Conservation (phyloP, 2,797 vertebrate species). For the Nasua narica region DNA sequence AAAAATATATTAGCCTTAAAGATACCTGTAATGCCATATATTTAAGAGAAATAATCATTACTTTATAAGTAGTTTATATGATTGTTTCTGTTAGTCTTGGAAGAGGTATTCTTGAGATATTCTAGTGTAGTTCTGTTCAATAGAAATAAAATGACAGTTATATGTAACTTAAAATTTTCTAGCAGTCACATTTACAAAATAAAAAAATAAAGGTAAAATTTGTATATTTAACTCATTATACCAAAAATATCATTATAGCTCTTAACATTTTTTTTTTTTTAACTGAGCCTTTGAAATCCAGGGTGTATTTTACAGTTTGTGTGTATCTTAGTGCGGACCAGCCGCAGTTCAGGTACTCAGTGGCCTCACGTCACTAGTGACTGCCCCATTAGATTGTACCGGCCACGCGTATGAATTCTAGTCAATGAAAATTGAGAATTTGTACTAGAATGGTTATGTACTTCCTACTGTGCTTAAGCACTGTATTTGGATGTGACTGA, state of each 20-base stretch:
- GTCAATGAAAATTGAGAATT: conserved; percentile 16
- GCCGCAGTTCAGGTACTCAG: not conserved
- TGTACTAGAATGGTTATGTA: not conserved
- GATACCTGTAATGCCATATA: not conserved
- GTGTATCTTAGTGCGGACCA: not conserved
- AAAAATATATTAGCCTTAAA: not conserved
- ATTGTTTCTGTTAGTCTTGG: conserved; percentile 26
- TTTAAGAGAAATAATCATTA: not conserved
- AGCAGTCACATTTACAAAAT: not conserved
- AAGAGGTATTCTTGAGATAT: not conserved
- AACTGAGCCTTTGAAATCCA: not conserved
- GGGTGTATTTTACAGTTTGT: not conserved
- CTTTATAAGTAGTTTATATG: not conserved
- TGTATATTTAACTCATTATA: not conserved
- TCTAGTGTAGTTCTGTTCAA: not conserved
- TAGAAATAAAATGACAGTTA: not conserved
- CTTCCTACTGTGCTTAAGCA: not conserved
- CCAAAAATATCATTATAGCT: not conserved
- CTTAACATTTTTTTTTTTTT: not conserved
- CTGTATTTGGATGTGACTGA: not conserved
- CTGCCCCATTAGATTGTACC: not conserved
- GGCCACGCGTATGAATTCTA: not conserved
- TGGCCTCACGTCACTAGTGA: not conserved
- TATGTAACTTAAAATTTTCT: not conserved
- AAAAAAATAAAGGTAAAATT: conserved; percentile 4